phyloP scores from a whole-genome alignment of 2,888 invertebrate genomes.

The Cantharis nigra region DNA sequence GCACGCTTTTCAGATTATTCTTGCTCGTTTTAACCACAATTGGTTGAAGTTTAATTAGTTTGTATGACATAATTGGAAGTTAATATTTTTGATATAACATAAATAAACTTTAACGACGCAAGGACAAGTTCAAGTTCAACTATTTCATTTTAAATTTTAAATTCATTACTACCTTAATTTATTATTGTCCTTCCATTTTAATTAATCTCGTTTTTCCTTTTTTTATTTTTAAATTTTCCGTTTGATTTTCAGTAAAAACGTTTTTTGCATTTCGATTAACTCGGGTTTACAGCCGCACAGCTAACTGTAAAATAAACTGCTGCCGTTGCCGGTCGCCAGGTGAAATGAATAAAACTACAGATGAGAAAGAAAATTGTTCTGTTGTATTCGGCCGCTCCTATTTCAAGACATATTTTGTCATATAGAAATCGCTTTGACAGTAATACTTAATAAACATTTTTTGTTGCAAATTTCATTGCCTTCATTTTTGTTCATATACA shows the following conservation, averaged over 20 bases:
- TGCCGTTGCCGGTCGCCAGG: no score
- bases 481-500: no score
- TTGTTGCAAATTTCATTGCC: no score
- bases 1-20: conserved; percentile 3
- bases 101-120: neutral
- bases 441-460: no score
- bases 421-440: no score
- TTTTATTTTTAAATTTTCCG: neutral
- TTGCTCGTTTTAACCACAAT: neutral
- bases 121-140: conserved; percentile 1
- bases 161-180: neutral
- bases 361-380: no score
- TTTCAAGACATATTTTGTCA: no score
- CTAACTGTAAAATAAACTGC: no score
- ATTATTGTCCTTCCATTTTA: neutral
- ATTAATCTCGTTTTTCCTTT: neutral
- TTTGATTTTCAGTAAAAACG: neutral
- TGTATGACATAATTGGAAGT: neutral
- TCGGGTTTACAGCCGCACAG: no score
- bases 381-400: no score
- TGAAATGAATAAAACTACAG: no score
- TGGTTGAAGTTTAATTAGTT: neutral
- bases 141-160: neutral
- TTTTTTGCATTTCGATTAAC: neutral
- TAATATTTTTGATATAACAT: neutral